These are phyloP conservation scores for Rhea americana DNA, from an alignment of 2,113 vertebrate species.

Conservation along the genomic window DNA sequence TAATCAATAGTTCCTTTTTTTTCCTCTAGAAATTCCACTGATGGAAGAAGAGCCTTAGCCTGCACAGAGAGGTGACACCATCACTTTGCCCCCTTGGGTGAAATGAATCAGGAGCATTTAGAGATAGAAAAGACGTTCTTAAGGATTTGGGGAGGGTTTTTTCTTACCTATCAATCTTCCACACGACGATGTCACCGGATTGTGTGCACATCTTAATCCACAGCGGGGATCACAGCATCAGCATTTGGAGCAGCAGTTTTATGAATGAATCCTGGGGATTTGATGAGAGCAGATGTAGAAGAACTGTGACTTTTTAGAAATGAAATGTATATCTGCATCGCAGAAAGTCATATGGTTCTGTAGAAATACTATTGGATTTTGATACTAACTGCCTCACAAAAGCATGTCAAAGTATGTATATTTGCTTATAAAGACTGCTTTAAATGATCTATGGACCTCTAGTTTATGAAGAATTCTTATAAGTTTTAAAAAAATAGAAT, in stretches of 20 bases:
- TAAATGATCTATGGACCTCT: constrained; percentile 51
- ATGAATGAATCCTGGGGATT: constrained; percentile 66
- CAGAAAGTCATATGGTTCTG: constrained; percentile 33
- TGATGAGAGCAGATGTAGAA: constrained; percentile 45
- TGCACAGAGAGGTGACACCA: background rate
- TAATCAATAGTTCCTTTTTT: constrained; percentile 12
- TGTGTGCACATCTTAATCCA: background rate
- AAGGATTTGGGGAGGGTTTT: constrained; percentile 21
- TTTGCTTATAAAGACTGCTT: constrained; percentile 69
- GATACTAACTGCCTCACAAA: constrained; percentile 64
- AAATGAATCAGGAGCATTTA: constrained; percentile 25
- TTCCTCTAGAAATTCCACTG: constrained; percentile 84
- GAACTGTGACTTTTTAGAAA: constrained; percentile 34
- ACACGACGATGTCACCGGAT: background rate
- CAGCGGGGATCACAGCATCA: background rate
- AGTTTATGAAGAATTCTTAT: constrained; percentile 32
- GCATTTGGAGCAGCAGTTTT: constrained; percentile 39
- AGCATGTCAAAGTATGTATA: constrained; percentile 73
- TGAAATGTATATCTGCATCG: constrained; percentile 39
- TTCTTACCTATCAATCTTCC: constrained; percentile 40
- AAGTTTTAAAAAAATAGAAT: background rate
- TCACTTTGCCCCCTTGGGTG: background rate
- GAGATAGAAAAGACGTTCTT: constrained; percentile 54
- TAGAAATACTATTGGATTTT: constrained; percentile 37
- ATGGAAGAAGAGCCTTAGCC: constrained; percentile 81